Percentiles rank a stretch among this genome's conserved stretches.
These are phyloP conservation scores for Andricus grossulariae DNA, from an alignment of 1,140 invertebrate species.

Conservation along the genomic window DNA sequence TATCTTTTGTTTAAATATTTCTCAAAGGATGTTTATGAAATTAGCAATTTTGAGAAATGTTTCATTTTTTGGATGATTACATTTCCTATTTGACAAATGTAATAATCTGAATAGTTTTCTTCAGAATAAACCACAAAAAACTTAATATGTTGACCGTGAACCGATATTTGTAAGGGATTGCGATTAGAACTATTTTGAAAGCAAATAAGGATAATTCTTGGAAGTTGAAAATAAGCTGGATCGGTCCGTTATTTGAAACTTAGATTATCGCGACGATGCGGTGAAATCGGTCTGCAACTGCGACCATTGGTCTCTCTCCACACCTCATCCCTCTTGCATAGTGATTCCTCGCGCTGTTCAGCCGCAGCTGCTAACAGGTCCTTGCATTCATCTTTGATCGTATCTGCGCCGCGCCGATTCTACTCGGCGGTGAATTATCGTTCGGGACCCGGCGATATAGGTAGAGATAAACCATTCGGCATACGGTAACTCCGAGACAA, in stretches of 20 bases:
- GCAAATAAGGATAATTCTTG: not conserved
- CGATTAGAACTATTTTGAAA: not conserved
- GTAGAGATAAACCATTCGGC: conserved; percentile 54
- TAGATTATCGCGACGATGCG: not conserved
- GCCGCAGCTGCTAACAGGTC: conserved; percentile 65
- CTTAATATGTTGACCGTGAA: not conserved
- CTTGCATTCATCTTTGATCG: conserved; percentile 64
- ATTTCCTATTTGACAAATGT: too few species aligned
- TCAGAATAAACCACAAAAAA: too few species aligned
- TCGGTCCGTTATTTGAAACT: not conserved
- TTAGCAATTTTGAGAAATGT: too few species aligned
- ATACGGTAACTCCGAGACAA: conserved; percentile 46
- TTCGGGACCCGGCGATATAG: conserved; percentile 53
- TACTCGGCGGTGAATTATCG: conserved; percentile 67
- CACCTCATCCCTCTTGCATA: conserved; percentile 37
- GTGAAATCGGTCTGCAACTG: not conserved
- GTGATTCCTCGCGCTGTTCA: conserved; percentile 42
- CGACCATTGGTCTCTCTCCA: conserved; percentile 20
- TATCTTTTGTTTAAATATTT: too few species aligned
- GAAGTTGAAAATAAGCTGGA: not conserved
- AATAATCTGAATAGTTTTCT: too few species aligned
- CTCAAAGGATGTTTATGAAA: too few species aligned
- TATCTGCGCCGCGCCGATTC: conserved; percentile 58
- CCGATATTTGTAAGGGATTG: not conserved
- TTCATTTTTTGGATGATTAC: too few species aligned